Evolutionary conservation across 1,140 invertebrate species (phyloP).

Genomic region (Palaemon carinicauda): DNA sequence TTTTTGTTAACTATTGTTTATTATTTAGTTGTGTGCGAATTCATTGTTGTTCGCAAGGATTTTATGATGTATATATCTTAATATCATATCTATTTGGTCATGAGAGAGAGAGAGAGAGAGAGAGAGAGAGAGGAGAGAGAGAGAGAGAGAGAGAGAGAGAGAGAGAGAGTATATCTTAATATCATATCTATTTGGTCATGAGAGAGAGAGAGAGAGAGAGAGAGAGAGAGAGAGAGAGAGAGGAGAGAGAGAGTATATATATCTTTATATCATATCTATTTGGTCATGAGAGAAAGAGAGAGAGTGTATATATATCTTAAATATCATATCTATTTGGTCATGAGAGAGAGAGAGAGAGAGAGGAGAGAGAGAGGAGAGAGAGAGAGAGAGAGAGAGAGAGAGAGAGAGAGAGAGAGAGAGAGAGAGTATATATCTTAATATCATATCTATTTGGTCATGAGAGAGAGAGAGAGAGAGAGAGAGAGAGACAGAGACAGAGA

Average conservation of each 20-base stretch:
- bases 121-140: background rate
- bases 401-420: background rate
- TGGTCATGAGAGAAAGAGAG: conserved; percentile 16
- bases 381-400: background rate
- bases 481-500: background rate
- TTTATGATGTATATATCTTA: no score
- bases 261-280: background rate
- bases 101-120: background rate
- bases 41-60: no score
- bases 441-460: no score
- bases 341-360: background rate
- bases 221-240: conserved; percentile 6
- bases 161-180: background rate
- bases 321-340: no score
- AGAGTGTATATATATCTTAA: no score
- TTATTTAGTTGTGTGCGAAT: no score
- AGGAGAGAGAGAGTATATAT: background rate
- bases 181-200: background rate
- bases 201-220: no score
- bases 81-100: no score
- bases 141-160: background rate
- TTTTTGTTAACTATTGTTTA: background rate
- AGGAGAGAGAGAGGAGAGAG: background rate
- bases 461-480: background rate
- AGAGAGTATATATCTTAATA: no score